Evolutionary conservation across 2,113 vertebrate genomes (phyloP).

Genomic region (Tonatia bakeri): DNA sequence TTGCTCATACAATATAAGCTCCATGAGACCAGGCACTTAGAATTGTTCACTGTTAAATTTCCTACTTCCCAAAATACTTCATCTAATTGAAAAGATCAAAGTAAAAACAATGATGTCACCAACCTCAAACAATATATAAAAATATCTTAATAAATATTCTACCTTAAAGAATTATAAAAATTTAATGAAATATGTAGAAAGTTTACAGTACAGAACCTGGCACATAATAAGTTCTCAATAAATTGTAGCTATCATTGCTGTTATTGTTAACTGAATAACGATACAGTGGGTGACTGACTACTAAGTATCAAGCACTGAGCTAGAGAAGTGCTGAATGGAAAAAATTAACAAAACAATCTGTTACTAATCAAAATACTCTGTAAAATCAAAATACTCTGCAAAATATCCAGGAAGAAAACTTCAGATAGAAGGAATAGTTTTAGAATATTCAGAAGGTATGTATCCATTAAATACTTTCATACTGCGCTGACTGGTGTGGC

Average conservation of each 20-base stretch:
- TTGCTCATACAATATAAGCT: neutral
- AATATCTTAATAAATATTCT: neutral
- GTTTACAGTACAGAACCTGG: neutral
- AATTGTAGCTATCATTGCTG: neutral
- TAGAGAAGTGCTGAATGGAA: neutral
- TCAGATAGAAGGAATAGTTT: neutral
- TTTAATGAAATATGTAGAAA: neutral
- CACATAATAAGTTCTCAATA: neutral
- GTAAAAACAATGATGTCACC: neutral
- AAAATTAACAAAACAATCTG: neutral
- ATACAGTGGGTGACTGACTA: neutral
- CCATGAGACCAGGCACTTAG: neutral
- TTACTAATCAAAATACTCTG: conserved; percentile 8
- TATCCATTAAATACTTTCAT: neutral
- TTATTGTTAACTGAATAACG: neutral
- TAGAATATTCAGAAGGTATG: neutral
- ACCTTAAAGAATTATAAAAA: conserved; percentile 18
- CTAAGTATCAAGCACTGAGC: neutral
- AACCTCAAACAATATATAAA: conserved; percentile 20
- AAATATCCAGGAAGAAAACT: neutral
- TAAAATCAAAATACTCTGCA: neutral
- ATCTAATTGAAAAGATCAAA: conserved; percentile 4
- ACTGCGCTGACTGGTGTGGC: too few relatives aligned
- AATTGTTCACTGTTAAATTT: neutral
- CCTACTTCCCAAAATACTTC: neutral